Conservation (phyloP, 53 echinoderm and acorn worm species). For the Paelopatides confundens region DNA sequence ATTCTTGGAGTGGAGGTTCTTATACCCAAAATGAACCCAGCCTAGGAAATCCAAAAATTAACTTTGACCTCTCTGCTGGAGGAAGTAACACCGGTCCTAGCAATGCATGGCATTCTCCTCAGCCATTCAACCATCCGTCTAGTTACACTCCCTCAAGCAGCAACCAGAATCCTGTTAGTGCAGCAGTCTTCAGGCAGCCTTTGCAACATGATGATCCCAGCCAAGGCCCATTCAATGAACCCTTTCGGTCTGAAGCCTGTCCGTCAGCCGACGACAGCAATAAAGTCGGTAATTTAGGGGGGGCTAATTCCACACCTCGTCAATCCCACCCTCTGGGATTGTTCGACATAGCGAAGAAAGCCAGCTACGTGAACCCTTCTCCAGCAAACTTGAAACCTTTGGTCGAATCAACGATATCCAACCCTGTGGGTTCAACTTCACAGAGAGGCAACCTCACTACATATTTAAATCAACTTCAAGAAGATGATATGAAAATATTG, state of each 20-base stretch:
- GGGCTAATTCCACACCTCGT: not conserved
- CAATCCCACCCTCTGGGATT: not conserved
- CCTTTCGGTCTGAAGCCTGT: not conserved
- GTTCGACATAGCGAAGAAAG: not conserved
- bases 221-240: not conserved
- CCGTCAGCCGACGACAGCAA: too few relatives aligned
- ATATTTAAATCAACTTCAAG: not conserved
- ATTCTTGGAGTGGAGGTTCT: too few relatives aligned
- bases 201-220: not conserved
- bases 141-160: too few relatives aligned
- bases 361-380: not conserved
- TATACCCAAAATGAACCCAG: too few relatives aligned
- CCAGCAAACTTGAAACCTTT: conserved; percentile 20
- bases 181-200: not conserved
- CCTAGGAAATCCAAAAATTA: too few relatives aligned
- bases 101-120: too few relatives aligned
- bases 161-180: not conserved
- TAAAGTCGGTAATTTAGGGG: not conserved
- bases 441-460: not conserved
- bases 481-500: not conserved
- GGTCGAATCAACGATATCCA: conserved; percentile 15
- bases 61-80: too few relatives aligned
- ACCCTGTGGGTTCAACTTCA: not conserved
- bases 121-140: too few relatives aligned
- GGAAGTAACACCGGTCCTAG: too few relatives aligned